Evolutionary conservation across 2,113 vertebrate genomes (phyloP), one percentile per base, ranked within the genome.

Genomic region (Setophaga petechia): DNA sequence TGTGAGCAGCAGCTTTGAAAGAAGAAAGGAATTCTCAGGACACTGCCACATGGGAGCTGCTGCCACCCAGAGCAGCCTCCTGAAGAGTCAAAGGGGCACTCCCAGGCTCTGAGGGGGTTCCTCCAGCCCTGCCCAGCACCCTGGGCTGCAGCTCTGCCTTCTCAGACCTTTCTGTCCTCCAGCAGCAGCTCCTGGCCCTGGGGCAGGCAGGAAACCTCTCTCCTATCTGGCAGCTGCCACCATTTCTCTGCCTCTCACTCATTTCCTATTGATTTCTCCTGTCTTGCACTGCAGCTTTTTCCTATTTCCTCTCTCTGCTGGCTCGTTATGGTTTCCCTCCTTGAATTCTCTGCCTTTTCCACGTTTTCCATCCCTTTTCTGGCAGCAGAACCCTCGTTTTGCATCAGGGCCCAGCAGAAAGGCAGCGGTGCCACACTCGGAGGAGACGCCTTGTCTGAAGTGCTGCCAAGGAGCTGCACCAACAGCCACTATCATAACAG

Each of bases 241-340:
- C 87, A 11, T 86, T 89, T 61, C 84, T 96, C 74, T 79, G 62
- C 82, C 84, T 68, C 87, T 87, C 75, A 2, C 79, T 93, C 92
- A 69, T 66, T 96, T 97, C 95, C 94, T 92, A 89, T 49, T 41
- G 76, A 86, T 81, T 67, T 87, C 80, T 33, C 83, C 43, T 84
- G 76, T 95, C 94, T 96, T 10, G 8, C 83, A 2, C 5, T 86
- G 96, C 96, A 96, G 96, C 94, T 95, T 95, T 96, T 97, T 95
- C 94, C 90, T 93, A 78, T 93, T 95, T 96, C 95, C 96, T 90
- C 43, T 85, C 33, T 23, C 79, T 39, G 82, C 63, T 79, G 1
- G 4, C 65, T 71, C 22, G 3, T 47, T 90, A 47, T 0, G 94
- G 85, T 72, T 75, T 84, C 76, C 41, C 87, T 74, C 65, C 43